Percentiles rank a stretch among this genome's conserved stretches.
These are phyloP conservation scores for Heliangelus exortis DNA, from an alignment of 2,797 vertebrate genomes.

Conservation along the genomic window DNA sequence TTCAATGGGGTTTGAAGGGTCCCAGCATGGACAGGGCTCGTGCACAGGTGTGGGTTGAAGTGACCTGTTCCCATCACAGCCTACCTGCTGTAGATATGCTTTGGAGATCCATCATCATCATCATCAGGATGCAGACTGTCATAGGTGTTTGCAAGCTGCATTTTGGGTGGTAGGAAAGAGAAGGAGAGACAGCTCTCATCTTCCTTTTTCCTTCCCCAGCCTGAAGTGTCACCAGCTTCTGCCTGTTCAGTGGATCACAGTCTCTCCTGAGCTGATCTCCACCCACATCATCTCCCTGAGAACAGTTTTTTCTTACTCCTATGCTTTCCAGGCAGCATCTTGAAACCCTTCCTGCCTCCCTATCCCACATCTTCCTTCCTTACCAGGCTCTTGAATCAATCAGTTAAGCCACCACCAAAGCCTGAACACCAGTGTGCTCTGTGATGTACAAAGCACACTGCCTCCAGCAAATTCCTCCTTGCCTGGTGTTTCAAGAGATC, in stretches of 20 bases:
- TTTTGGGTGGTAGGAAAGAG: neutral
- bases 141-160: neutral
- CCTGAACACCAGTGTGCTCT: neutral
- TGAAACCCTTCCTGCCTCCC: neutral
- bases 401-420: neutral
- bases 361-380: neutral
- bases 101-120: too few species aligned
- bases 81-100: neutral
- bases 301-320: neutral
- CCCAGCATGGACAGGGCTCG: accelerated
- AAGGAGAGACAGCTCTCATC: neutral
- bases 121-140: neutral
- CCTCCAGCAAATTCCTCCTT: neutral
- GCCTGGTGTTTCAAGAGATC: neutral
- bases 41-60: accelerated
- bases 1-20: neutral
- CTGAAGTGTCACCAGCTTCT: neutral
- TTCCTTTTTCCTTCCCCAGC: neutral
- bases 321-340: neutral
- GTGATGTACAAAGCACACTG: neutral
- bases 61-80: neutral
- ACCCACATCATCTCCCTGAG: neutral
- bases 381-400: neutral
- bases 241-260: neutral
- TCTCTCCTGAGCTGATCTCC: neutral